Percentiles rank a stretch among this genome's conserved stretches.
Evolutionary conservation across 2,888 invertebrate genomes (phyloP).

Genomic region (Eupithecia tripunctaria): DNA sequence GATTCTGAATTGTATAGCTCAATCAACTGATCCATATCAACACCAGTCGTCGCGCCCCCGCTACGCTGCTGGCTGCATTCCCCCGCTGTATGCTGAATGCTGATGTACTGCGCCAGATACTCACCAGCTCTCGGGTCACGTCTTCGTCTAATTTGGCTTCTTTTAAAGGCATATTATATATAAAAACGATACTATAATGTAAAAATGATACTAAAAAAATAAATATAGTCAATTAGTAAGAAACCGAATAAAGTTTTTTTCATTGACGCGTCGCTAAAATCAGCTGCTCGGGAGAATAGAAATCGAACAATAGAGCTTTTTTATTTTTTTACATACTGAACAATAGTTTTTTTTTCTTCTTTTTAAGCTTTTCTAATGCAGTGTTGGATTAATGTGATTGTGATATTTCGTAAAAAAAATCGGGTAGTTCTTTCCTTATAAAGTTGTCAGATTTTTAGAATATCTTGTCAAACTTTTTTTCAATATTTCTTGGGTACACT

Average conservation of each 20-base stretch:
- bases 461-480: neutral
- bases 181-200: no score
- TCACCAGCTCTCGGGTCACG: no score
- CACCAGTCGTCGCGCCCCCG: no score
- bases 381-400: slow-evolving; percentile 1
- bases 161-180: no score
- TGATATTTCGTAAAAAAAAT: neutral
- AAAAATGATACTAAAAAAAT: neutral
- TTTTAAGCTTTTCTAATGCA: neutral
- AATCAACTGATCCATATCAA: no score
- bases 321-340: neutral
- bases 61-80: no score
- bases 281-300: neutral
- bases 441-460: neutral
- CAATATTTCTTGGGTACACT: neutral
- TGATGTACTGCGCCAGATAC: no score
- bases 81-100: no score
- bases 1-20: no score
- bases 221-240: neutral
- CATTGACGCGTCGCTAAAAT: neutral
- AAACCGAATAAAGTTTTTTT: neutral
- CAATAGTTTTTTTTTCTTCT: neutral
- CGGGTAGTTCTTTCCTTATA: neutral
- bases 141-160: no score
- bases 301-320: neutral